Conservation (phyloP, 2,113 vertebrate genomes). For the Spermophilus dauricus region DNA sequence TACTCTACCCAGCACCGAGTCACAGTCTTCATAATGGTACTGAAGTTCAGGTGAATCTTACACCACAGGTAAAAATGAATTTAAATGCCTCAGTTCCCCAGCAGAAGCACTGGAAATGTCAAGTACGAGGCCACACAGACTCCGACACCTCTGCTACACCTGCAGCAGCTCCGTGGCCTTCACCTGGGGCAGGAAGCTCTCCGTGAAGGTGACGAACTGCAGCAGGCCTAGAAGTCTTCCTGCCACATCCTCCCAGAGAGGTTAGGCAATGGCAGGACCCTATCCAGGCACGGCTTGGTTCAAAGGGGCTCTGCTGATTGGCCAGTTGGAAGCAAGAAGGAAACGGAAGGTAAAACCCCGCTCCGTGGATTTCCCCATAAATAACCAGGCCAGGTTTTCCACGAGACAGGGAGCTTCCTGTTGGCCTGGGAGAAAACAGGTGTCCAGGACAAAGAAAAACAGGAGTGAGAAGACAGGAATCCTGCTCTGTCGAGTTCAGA, state of each 20-base stretch:
- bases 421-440: neutral
- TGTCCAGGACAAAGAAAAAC: fast-evolving
- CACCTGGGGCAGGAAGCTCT: neutral
- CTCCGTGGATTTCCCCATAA: neutral
- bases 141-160: neutral
- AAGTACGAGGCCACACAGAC: fast-evolving
- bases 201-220: neutral
- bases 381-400: neutral
- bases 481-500: neutral
- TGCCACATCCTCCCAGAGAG: neutral
- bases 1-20: slow-evolving; percentile 1
- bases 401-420: neutral
- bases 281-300: fast-evolving
- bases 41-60: slow-evolving; percentile 66
- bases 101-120: slow-evolving; percentile 10
- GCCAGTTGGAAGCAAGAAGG: neutral
- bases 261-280: neutral
- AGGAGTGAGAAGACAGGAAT: fast-evolving
- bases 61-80: slow-evolving; percentile 60
- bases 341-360: neutral
- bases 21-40: slow-evolving; percentile 17
- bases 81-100: slow-evolving; percentile 56
- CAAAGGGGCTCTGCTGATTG: neutral
- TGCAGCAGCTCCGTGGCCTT: neutral
- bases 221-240: neutral